Conservation (phyloP, 2,113 vertebrate species). For the Hepsetus odoe region DNA sequence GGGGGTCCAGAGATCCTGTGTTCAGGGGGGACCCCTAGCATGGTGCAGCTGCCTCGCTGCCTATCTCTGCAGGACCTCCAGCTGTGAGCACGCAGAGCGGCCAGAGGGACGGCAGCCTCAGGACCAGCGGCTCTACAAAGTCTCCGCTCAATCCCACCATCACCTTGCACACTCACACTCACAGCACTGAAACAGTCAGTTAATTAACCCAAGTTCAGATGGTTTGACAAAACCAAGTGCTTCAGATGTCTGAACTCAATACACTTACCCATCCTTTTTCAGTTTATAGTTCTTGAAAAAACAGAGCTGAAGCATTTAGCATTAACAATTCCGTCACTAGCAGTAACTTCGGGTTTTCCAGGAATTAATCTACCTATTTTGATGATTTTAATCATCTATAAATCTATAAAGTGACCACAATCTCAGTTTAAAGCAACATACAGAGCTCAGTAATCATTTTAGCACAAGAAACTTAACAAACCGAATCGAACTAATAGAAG, state of each 20-base stretch:
- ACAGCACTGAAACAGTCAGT: conserved; percentile 39
- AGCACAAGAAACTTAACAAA: not conserved
- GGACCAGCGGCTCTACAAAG: conserved; percentile 6
- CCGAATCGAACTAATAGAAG: too few relatives aligned
- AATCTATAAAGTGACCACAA: too few relatives aligned
- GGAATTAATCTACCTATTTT: too few relatives aligned
- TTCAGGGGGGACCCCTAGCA: conserved; percentile 65
- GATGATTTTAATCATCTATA: too few relatives aligned
- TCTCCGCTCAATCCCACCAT: conserved; percentile 29
- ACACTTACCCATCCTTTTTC: too few relatives aligned
- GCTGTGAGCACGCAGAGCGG: conserved; percentile 16
- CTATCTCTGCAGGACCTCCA: conserved; percentile 56
- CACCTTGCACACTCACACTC: not conserved
- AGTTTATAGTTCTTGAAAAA: too few relatives aligned
- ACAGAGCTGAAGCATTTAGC: too few relatives aligned
- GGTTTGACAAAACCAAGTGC: conserved; percentile 2
- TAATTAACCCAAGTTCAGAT: conserved; percentile 39
- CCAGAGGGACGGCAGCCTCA: not conserved
- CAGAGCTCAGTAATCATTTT: not conserved
- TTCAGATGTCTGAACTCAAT: too few relatives aligned
- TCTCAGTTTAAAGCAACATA: too few relatives aligned
- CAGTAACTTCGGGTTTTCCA: too few relatives aligned
- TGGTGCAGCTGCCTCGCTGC: conserved; percentile 69
- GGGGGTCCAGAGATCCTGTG: conserved; percentile 62
- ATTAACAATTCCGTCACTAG: too few relatives aligned